A percentile compares a stretch with the other conserved stretches of the same genome.
Evolutionary conservation across 2,888 invertebrate genomes (phyloP).

Genomic region (Halocaridina rubra): DNA sequence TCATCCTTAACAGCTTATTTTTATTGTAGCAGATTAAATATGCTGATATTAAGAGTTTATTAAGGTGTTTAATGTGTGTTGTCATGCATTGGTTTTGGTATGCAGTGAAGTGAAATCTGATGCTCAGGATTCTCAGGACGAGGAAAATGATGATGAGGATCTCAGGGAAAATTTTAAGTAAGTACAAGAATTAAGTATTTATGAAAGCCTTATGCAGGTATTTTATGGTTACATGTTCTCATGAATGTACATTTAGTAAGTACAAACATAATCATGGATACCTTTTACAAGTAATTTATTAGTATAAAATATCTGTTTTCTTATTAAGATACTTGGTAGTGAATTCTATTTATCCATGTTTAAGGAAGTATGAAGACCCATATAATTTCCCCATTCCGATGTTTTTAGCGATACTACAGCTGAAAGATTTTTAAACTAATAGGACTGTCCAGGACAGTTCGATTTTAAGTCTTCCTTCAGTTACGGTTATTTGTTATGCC

Average conservation of each 20-base stretch:
- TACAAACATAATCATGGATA: background rate
- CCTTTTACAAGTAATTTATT: background rate
- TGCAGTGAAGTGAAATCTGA: slow-evolving; percentile 35
- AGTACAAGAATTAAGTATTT: background rate
- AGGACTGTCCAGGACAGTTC: too few relatives aligned
- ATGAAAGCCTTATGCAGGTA: too few relatives aligned
- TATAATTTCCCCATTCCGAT: too few relatives aligned
- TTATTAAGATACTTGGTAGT: background rate
- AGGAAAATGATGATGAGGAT: slow-evolving; percentile 9
- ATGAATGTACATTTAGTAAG: background rate
- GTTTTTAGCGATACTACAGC: too few relatives aligned
- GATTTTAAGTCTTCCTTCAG: too few relatives aligned
- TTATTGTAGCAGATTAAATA: background rate
- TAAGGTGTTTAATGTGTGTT: background rate
- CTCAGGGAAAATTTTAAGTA: slow-evolving; percentile 48
- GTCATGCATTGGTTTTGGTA: slow-evolving; percentile 39
- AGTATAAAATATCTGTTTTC: background rate
- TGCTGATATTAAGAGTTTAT: too few relatives aligned
- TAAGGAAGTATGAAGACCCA: too few relatives aligned
- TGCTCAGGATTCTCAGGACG: slow-evolving; percentile 1
- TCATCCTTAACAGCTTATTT: background rate
- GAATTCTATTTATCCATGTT: background rate
- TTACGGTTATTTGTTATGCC: too few relatives aligned
- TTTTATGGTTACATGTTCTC: background rate
- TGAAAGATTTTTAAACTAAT: too few relatives aligned